These are phyloP conservation scores for Papilio machaon DNA, from an alignment of 1,140 invertebrate genomes.

Conservation along the genomic window DNA sequence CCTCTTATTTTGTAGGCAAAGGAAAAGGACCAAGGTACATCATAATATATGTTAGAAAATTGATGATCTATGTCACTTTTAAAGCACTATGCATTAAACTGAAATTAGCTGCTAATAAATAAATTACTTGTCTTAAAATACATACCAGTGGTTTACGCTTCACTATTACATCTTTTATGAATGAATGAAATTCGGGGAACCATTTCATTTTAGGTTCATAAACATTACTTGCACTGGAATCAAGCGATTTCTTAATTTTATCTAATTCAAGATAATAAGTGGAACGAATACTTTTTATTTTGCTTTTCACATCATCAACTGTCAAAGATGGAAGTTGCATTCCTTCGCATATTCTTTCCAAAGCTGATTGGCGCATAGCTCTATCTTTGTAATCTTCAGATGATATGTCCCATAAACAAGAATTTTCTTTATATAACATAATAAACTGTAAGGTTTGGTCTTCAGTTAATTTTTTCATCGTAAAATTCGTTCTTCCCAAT, in stretches of 20 bases:
- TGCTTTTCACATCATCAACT: conserved; percentile 34
- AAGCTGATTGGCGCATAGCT: conserved; percentile 39
- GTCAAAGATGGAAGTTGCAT: conserved; percentile 35
- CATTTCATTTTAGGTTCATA: not conserved
- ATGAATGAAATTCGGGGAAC: not conserved
- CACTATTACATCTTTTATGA: not conserved
- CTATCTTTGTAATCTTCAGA: conserved; percentile 39
- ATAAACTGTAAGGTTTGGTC: not conserved
- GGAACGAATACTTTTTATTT: conserved; percentile 39
- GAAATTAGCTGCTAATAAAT: no score
- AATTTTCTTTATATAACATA: not conserved
- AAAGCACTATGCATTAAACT: no score
- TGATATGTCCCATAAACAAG: conserved; percentile 35
- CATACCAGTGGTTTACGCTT: not conserved
- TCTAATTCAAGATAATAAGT: conserved; percentile 29
- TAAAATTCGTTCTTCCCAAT: not conserved
- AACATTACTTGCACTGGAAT: not conserved
- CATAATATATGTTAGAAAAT: no score
- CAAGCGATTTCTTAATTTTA: conserved; percentile 22
- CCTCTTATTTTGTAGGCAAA: no score
- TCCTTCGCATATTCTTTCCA: conserved; percentile 33
- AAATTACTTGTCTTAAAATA: not conserved
- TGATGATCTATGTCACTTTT: no score
- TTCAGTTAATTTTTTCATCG: not conserved
- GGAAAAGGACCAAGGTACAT: no score